Conservation (phyloP, 2,113 vertebrate genomes). For the Copsychus sechellarum region DNA sequence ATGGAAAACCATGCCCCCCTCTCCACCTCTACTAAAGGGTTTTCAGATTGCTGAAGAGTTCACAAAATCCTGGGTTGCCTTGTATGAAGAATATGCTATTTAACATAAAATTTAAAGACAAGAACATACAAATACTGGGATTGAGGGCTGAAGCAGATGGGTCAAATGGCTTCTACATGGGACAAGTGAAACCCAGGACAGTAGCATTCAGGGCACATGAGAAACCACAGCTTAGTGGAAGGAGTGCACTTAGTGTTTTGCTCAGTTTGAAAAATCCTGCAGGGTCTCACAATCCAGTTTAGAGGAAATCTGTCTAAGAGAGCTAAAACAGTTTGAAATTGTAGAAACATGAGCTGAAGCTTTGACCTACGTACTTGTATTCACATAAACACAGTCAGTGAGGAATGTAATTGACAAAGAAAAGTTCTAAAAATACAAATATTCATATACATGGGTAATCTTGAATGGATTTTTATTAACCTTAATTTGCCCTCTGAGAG, state of each 20-base stretch:
- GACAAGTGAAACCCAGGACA: background rate
- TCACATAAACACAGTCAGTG: background rate
- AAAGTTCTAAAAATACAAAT: constrained; percentile 28
- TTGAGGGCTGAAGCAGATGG: background rate
- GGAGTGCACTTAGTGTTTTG: background rate
- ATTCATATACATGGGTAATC: background rate
- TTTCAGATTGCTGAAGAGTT: background rate
- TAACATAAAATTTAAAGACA: background rate
- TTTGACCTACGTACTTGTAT: rapidly evolving
- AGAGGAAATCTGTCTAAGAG: background rate
- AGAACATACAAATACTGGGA: background rate
- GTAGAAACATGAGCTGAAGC: background rate
- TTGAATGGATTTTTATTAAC: constrained; percentile 48
- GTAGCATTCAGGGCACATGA: background rate
- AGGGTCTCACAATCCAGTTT: background rate
- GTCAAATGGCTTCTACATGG: background rate
- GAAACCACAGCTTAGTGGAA: background rate
- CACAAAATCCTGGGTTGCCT: background rate
- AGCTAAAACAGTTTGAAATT: background rate
- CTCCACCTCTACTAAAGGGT: background rate
- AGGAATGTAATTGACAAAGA: background rate
- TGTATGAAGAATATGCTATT: background rate
- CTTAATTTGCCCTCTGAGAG: constrained; percentile 28
- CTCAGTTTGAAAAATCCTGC: background rate
- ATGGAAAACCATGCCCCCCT: background rate